phyloP scores from a whole-genome alignment of 2,888 invertebrate species.

The Zaprionus obscuricornis region DNA sequence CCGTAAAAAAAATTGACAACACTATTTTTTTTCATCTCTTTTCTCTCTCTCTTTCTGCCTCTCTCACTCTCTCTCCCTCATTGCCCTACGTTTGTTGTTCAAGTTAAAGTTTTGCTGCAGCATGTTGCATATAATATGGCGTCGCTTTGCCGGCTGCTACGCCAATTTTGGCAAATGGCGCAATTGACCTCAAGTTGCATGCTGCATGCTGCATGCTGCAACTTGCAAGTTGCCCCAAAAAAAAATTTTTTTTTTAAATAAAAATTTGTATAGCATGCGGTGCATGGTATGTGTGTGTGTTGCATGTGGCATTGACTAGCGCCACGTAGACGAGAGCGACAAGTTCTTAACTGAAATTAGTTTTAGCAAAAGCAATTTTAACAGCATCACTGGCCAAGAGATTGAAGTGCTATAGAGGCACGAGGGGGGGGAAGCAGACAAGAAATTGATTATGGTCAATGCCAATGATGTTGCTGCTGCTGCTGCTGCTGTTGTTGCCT shows the following conservation, averaged over 20 bases:
- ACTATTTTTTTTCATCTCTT: no score
- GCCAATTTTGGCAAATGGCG: conserved; percentile 49
- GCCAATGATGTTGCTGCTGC: conserved; percentile 21
- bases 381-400: conserved; percentile 5
- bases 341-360: conserved; percentile 54
- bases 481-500: conserved; percentile 9
- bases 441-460: conserved; percentile 33
- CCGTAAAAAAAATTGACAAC: conserved; percentile 45
- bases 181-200: conserved; percentile 29
- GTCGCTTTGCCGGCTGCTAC: conserved; percentile 22
- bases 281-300: no score
- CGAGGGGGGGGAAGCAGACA: background rate
- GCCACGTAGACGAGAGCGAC: conserved; percentile 31
- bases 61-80: no score
- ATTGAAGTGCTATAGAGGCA: conserved; percentile 11
- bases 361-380: conserved; percentile 34
- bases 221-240: conserved; percentile 13
- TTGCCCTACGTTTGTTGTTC: conserved; percentile 1
- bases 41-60: no score
- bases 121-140: conserved; percentile 19
- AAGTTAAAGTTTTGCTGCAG: conserved; percentile 5
- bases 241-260: no score
- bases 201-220: background rate
- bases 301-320: conserved; percentile 36
- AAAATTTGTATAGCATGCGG: no score